Percentiles rank a stretch among this genome's conserved stretches.
Evolutionary conservation across 2,888 invertebrate genomes (phyloP).

Genomic region (Ethmia dodecea): DNA sequence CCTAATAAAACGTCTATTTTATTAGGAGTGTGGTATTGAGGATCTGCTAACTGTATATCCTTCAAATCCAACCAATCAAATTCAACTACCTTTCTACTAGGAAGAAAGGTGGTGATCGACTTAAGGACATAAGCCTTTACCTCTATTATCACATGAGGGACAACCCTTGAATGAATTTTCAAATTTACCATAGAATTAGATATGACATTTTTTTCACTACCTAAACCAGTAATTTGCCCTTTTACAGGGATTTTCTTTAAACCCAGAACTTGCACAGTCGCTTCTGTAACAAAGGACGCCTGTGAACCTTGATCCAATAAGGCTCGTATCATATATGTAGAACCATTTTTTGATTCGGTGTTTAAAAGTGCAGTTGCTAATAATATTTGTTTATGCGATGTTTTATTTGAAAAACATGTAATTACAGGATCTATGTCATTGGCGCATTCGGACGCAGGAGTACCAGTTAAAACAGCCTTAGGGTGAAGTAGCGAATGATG

Average conservation of each 20-base stretch:
- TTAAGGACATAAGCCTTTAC: constrained; percentile 20
- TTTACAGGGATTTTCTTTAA: constrained; percentile 11
- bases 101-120: constrained; percentile 13
- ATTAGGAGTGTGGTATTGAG: constrained; percentile 13
- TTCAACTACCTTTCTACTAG: constrained; percentile 1
- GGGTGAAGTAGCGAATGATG: constrained; percentile 19
- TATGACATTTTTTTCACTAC: constrained; percentile 10
- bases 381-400: too few species aligned
- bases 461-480: neutral
- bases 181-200: constrained; percentile 2
- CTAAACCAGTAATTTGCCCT: constrained; percentile 15
- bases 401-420: too few species aligned
- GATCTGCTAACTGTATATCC: constrained; percentile 18
- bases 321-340: constrained; percentile 5
- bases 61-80: constrained; percentile 16
- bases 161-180: too few species aligned
- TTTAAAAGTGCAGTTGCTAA: constrained; percentile 9
- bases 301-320: constrained; percentile 21
- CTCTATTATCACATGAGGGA: too few species aligned
- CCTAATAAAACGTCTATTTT: constrained; percentile 19
- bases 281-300: constrained; percentile 21
- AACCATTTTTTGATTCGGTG: constrained; percentile 4
- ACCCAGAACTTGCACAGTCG: constrained; percentile 17
- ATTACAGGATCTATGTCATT: neutral
- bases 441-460: too few species aligned